A percentile compares a stretch with the other conserved stretches of the same genome.
Evolutionary conservation across 2,888 invertebrate species (phyloP).

Genomic region (Sesia apiformis): DNA sequence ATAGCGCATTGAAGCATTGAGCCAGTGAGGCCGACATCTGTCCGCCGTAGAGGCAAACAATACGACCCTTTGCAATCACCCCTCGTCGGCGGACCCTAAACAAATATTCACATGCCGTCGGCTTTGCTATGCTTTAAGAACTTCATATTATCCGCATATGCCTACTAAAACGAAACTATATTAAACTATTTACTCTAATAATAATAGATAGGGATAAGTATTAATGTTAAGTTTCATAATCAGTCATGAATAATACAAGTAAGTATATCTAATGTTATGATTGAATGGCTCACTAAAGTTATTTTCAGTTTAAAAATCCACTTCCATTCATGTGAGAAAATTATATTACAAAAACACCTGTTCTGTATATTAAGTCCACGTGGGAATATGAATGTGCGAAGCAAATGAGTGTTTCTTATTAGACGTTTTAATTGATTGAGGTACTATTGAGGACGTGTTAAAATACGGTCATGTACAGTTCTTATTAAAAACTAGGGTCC

Average conservation of each 20-base stretch:
- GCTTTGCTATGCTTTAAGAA: slow-evolving; percentile 30
- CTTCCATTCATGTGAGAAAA: not conserved
- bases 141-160: slow-evolving; percentile 10
- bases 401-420: slow-evolving; percentile 36
- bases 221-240: no score
- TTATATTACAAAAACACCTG: slow-evolving; percentile 12
- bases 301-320: not conserved
- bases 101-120: slow-evolving; percentile 50
- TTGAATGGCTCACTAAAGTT: no score
- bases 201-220: no score
- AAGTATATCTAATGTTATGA: no score
- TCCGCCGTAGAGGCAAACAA: slow-evolving; percentile 61
- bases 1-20: slow-evolving; percentile 68
- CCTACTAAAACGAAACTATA: no score
- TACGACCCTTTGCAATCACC: slow-evolving; percentile 56
- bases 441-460: slow-evolving; percentile 50
- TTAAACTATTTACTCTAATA: no score
- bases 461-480: slow-evolving; percentile 30
- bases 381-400: slow-evolving; percentile 29
- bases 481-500: slow-evolving; percentile 60
- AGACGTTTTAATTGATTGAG: slow-evolving; percentile 33
- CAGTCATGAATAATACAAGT: no score
- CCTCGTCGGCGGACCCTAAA: slow-evolving; percentile 60
- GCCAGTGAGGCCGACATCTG: slow-evolving; percentile 56
- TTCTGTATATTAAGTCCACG: slow-evolving; percentile 16